Percentiles rank a stretch among this genome's conserved stretches.
Conservation (phyloP, 2,888 invertebrate species). For the Polietes domitor region DNA sequence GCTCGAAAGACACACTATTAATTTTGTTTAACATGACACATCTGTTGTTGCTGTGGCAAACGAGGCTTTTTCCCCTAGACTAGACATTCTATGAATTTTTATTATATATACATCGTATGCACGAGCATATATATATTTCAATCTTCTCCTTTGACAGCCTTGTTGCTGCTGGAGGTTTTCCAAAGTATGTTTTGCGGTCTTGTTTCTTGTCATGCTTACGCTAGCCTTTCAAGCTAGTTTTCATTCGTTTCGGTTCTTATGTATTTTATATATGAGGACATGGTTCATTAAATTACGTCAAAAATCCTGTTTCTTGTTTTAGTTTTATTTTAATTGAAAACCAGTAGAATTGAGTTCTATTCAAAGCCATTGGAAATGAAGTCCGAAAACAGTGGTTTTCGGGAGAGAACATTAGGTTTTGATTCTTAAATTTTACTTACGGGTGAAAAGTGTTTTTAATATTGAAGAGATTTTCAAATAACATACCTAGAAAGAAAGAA, state of each 20-base stretch:
- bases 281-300: constrained; percentile 45
- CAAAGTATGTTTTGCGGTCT: constrained; percentile 48
- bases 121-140: too few species aligned
- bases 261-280: constrained; percentile 27
- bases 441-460: not conserved
- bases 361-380: constrained; percentile 37
- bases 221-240: not conserved
- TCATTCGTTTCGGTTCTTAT: not conserved
- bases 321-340: not conserved
- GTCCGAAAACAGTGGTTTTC: constrained; percentile 14
- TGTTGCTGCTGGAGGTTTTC: not conserved
- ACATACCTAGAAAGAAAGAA: not conserved
- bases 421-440: not conserved
- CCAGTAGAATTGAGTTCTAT: constrained; percentile 43
- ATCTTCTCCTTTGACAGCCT: not conserved
- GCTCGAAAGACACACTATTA: constrained; percentile 53
- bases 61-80: constrained; percentile 8
- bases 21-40: constrained; percentile 63
- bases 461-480: not conserved
- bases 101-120: too few species aligned
- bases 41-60: constrained; percentile 26
- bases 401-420: not conserved
- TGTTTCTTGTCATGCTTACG: constrained; percentile 6
- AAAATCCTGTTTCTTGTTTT: not conserved
- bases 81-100: constrained; percentile 31